Percentiles rank a stretch among this genome's conserved stretches.
These are phyloP conservation scores for Gadopsis bispinosus DNA, from an alignment of 2,797 vertebrate species.

Conservation along the genomic window DNA sequence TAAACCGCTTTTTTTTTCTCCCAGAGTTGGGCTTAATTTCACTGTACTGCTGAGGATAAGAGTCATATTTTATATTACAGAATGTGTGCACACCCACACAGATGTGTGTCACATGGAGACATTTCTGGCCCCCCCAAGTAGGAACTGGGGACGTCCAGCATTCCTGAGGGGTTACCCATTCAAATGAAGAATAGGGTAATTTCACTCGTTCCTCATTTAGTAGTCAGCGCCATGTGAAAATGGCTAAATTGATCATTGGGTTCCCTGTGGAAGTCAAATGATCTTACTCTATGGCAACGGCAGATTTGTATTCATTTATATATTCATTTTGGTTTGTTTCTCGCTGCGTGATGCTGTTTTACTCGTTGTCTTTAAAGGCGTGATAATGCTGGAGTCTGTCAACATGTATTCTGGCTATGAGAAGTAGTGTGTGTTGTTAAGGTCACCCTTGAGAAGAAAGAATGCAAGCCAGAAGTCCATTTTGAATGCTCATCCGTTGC, in stretches of 20 bases:
- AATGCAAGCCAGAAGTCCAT: conserved; percentile 7
- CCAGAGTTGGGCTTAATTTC: conserved; percentile 43
- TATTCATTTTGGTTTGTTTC: conserved; percentile 12
- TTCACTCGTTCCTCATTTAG: conserved; percentile 61
- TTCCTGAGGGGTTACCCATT: conserved; percentile 66
- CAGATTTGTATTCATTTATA: conserved; percentile 38
- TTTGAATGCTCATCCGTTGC: not conserved
- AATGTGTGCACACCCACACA: conserved; percentile 51
- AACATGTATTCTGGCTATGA: not conserved
- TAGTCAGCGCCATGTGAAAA: conserved; percentile 58
- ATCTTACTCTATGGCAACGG: conserved; percentile 10
- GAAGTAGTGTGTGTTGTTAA: not conserved
- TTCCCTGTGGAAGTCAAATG: conserved; percentile 47
- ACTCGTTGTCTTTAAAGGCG: conserved; percentile 22
- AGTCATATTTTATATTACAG: conserved; percentile 51
- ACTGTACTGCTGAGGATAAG: conserved; percentile 36
- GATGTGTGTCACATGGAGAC: conserved; percentile 47
- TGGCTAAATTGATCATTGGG: conserved; percentile 63
- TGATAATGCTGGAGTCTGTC: not conserved
- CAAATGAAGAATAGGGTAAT: conserved; percentile 68
- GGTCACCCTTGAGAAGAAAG: conserved; percentile 11
- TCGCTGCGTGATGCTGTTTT: conserved; percentile 12
- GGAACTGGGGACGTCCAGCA: conserved; percentile 39
- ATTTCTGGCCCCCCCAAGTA: conserved; percentile 39
- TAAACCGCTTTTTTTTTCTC: conserved; percentile 49